A percentile compares a stretch with the other conserved stretches of the same genome.
phyloP scores from a whole-genome alignment of 2,888 invertebrate genomes.

The Ectobius pallidus region DNA sequence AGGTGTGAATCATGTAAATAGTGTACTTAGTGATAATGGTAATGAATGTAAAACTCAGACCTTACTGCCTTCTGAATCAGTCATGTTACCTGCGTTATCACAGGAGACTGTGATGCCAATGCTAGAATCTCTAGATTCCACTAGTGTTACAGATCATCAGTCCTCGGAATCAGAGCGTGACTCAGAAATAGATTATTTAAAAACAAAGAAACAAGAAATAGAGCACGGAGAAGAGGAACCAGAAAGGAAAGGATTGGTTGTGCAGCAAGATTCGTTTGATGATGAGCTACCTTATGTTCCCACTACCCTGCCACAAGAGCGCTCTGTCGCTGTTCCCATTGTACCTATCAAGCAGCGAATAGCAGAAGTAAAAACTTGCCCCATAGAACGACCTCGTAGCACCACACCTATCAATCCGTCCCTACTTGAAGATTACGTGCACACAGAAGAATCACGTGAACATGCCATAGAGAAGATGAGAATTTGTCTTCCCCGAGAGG shows the following conservation, averaged over 20 bases:
- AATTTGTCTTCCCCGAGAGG: constrained; percentile 70
- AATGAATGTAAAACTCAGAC: too few relatives aligned
- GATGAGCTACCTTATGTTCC: constrained; percentile 88
- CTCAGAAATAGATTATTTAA: constrained; percentile 61
- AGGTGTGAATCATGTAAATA: neutral
- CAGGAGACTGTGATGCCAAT: neutral
- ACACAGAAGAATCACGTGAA: constrained; percentile 55
- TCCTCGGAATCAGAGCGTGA: constrained; percentile 76
- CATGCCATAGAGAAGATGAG: constrained; percentile 69
- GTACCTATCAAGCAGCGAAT: constrained; percentile 76
- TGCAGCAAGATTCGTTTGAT: constrained; percentile 82
- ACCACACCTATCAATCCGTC: constrained; percentile 75
- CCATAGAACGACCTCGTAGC: constrained; percentile 75
- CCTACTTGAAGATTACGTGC: constrained; percentile 69
- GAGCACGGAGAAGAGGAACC: constrained; percentile 68
- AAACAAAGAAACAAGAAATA: constrained; percentile 47
- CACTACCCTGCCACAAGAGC: constrained; percentile 86
- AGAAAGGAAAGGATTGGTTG: constrained; percentile 77
- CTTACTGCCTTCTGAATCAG: constrained; percentile 42
- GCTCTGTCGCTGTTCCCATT: constrained; percentile 80
- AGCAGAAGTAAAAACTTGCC: constrained; percentile 64
- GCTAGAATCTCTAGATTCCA: neutral
- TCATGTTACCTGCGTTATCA: constrained; percentile 40
- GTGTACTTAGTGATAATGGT: too few relatives aligned
- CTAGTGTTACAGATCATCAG: constrained; percentile 51